phyloP scores from a whole-genome alignment of 1,140 invertebrate species.

The Camponotus vicinus region DNA sequence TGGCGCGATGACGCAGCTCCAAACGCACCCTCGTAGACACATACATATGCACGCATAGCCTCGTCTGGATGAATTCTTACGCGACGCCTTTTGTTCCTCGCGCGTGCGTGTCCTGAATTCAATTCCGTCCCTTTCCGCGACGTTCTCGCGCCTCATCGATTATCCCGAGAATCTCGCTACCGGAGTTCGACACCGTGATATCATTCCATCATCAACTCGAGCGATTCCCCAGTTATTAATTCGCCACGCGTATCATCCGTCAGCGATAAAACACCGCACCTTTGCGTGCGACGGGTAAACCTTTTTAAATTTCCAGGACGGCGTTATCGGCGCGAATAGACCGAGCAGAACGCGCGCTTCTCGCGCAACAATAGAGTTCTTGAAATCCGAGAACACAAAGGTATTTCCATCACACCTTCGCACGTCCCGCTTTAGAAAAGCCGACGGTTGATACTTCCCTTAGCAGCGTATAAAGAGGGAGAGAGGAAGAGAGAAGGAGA shows the following conservation, averaged over 20 bases:
- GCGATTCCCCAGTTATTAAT: conserved; percentile 21
- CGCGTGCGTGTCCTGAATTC: conserved; percentile 8
- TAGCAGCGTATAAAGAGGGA: not conserved
- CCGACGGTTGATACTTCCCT: conserved; percentile 65
- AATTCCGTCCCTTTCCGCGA: not conserved
- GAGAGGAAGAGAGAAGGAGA: not conserved
- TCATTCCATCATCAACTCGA: not conserved
- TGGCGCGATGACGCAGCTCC: conserved; percentile 48
- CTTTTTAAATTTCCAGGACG: conserved; percentile 44
- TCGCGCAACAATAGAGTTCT: conserved; percentile 60
- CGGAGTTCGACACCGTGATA: not conserved
- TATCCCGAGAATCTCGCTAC: not conserved
- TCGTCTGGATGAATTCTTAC: conserved; percentile 25
- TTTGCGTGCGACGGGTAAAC: not conserved
- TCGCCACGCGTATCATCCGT: conserved; percentile 11
- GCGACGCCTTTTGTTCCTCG: conserved; percentile 11
- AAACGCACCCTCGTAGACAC: conserved; percentile 35
- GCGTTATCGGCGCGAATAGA: conserved; percentile 46
- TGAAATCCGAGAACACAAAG: conserved; percentile 65
- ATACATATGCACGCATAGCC: not conserved
- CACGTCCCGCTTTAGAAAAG: conserved; percentile 69
- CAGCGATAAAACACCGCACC: not conserved
- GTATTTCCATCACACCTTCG: conserved; percentile 54
- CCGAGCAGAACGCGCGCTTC: conserved; percentile 13
- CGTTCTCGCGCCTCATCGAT: not conserved